Evolutionary conservation across 2,797 vertebrate genomes (phyloP), one percentile per base, ranked within the genome.

Genomic region (Leptoclinus maculatus): DNA sequence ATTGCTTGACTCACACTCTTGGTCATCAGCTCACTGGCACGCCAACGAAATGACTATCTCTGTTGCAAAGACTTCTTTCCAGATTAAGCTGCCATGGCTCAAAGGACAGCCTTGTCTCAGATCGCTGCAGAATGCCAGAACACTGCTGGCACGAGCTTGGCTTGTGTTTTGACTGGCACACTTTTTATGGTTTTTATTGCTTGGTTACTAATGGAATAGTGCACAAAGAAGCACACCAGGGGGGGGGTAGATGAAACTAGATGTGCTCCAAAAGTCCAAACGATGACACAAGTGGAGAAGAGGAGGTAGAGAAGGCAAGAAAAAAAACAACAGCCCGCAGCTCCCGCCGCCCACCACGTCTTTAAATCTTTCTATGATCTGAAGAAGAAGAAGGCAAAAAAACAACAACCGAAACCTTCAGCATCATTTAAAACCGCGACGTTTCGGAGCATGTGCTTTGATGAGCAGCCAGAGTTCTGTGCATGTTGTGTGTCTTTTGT

Each of bases 281-380:
- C 58, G 63, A 25, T 85, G 82, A 83, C 82, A 86, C 72, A 74
- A 87, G 83, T 82, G 69, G 72, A 66, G 80, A 84, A 71, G 41
- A 72, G 70, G 66, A 85, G 74, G 64, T 71, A 76, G 75, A 78
- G 58, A 70, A 83, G 66, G 79, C 49, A 79, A 79, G 60, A 12
- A 25, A 56, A 45, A 32, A 87, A 85, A 82, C 74, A 83, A 89
- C 87, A 89, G 87, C 87, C 89, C 5, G 72, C 82, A 89, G 90
- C 83, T 85, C 63, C 71, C 53, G 71, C 74, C 81, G 66, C 87
- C 86, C 87, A 88, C 89, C 73, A 49, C 25, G 66, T 83, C 87
- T 88, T 88, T 88, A 91, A 89, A 91, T 91, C 88, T 84, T 43
- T 78, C 88, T 73, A 64, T 91, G 91, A 94, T 94, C 92, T 92